Conservation (phyloP, 2,797 vertebrate species). For the Tapera naevia region DNA sequence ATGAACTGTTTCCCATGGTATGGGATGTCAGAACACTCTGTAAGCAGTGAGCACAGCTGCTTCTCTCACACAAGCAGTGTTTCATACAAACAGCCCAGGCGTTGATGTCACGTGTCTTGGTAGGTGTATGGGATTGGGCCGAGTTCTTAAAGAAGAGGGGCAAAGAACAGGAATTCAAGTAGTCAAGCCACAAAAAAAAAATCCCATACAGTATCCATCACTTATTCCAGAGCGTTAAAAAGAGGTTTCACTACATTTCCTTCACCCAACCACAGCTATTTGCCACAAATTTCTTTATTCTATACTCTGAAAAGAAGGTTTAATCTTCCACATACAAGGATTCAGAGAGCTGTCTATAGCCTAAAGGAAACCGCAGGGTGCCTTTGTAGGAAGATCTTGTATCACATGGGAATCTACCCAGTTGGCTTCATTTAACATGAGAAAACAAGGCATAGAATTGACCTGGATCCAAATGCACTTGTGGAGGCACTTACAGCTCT, state of each 20-base stretch:
- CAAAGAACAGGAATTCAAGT: background rate
- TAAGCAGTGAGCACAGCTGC: background rate
- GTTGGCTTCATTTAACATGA: background rate
- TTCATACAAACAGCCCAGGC: accelerated
- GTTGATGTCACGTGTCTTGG: accelerated
- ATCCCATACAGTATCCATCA: background rate
- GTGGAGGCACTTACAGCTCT: background rate
- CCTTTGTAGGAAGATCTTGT: background rate
- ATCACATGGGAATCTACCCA: background rate
- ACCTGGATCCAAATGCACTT: background rate
- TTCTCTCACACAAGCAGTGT: background rate
- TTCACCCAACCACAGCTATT: background rate
- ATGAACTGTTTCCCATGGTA: background rate
- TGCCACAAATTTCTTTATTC: background rate
- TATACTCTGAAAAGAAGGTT: background rate
- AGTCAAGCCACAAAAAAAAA: background rate
- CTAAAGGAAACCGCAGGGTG: background rate
- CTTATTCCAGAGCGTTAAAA: background rate
- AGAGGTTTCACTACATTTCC: background rate
- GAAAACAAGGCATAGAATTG: background rate
- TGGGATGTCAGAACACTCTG: too few species aligned
- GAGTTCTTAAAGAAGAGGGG: accelerated
- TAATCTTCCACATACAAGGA: background rate
- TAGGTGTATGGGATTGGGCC: accelerated
- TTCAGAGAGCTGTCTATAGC: background rate